These are phyloP conservation scores for Pseudorasbora parva DNA, from an alignment of 2,113 vertebrate genomes.

Conservation along the genomic window DNA sequence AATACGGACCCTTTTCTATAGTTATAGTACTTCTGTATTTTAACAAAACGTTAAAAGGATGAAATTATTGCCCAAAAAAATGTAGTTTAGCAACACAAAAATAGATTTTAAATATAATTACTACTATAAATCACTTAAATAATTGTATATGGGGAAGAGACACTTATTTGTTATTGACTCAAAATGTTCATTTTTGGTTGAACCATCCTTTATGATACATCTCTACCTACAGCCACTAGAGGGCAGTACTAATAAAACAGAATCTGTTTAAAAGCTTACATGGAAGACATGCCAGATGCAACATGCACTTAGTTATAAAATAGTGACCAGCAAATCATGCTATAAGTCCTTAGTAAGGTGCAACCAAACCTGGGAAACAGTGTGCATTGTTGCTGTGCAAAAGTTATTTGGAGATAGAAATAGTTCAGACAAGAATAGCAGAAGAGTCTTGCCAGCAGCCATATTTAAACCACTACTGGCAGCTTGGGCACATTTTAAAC, in stretches of 20 bases:
- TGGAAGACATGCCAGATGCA: constrained; percentile 25
- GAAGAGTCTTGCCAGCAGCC: constrained; percentile 32
- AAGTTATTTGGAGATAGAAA: constrained; percentile 31
- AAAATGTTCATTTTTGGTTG: not conserved
- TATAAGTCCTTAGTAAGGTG: not conserved
- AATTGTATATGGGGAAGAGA: too few relatives aligned
- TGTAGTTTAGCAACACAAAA: not conserved
- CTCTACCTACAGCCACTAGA: constrained; percentile 10
- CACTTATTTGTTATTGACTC: not conserved
- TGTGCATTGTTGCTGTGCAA: constrained; percentile 24
- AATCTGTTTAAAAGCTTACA: not conserved
- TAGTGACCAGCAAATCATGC: not conserved
- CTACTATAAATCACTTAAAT: not conserved
- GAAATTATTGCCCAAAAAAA: not conserved
- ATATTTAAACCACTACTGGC: constrained; percentile 51
- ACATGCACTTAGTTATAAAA: constrained; percentile 13
- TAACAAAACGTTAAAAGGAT: too few relatives aligned
- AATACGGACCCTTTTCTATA: not conserved
- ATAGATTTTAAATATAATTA: not conserved
- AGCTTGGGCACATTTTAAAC: constrained; percentile 30
- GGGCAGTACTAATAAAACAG: not conserved
- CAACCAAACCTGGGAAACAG: not conserved
- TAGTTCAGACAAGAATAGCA: constrained; percentile 47
- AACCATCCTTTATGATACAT: not conserved
- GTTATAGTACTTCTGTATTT: not conserved